Base-by-base conservation (phyloP, 2,113 vertebrate genomes). In the Xenus cinereus region DNA sequence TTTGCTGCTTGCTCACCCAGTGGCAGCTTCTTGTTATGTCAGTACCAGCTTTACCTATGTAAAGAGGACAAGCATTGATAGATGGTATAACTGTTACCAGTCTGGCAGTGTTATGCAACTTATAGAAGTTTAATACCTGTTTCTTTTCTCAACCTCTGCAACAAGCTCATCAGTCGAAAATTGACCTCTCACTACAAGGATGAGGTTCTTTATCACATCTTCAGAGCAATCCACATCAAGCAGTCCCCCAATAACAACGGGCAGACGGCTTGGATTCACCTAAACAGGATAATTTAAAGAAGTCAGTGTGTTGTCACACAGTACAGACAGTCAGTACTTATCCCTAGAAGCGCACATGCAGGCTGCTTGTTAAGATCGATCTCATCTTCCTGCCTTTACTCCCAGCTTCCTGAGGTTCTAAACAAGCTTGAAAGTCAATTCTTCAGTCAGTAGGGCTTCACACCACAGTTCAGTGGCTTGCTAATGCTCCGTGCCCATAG, bases 131-230 rank as follows among this genome's bases (percentile, higher is more conserved):
- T 19, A 67, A 56, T 95, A 99, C 99, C 99, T 98, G 98, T 99
- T 99, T 92, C 99, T 98, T 97, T 99, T 99, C 94, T 99, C 99
- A 88, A 99, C 99, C 93, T 99, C 99, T 89, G 99, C 99, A 59
- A 99, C 99, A 95, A 99, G 98, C 43, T 99, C 99, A 96, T 99
- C 99, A 37, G 99, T 99, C 9, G 99, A 99, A 96, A 99, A 99
- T 92, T 99, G 99, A 63, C 99, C 99, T 96, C 99, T 98, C 91
- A 99, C 99, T 64, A 99, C 99, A 95, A 99, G 98, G 96, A 99
- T 99, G 87, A 99, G 98, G 87, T 98, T 99, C 97, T 99, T 99
- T 91, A 99, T 99, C 87, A 99, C 99, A 22, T 99, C 99, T 98
- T 99, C 99, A 59, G 99, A 99, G 97, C 99, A 99, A 98, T 99